phyloP scores from a whole-genome alignment of 2,797 vertebrate species.

The Sciurus vulgaris region DNA sequence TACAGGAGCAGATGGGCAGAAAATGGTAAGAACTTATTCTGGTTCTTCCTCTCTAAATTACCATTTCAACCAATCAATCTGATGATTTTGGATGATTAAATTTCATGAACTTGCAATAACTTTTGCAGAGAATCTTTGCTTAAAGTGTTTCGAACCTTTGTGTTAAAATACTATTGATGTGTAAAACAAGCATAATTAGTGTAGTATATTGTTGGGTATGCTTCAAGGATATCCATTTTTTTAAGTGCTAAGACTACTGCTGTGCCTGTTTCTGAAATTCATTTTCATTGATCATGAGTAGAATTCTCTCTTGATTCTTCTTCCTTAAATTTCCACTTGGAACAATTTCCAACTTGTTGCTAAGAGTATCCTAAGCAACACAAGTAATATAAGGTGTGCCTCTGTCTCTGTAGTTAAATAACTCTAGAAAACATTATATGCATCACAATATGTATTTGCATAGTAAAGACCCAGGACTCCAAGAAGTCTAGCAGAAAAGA shows the following conservation, averaged over 20 bases:
- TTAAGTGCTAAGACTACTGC: not conserved
- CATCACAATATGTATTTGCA: constrained; percentile 40
- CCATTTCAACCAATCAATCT: constrained; percentile 35
- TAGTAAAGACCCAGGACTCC: constrained; percentile 52
- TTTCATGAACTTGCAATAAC: constrained; percentile 54
- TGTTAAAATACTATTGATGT: constrained; percentile 30
- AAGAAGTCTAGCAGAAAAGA: constrained; percentile 36
- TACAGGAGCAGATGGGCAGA: not conserved
- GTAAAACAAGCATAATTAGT: constrained; percentile 8
- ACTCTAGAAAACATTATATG: constrained; percentile 60
- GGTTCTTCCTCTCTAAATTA: constrained; percentile 10
- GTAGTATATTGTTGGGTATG: not conserved
- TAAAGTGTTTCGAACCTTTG: not conserved
- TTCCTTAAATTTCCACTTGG: constrained; percentile 43
- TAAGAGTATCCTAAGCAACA: constrained; percentile 9
- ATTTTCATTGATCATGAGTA: constrained; percentile 60
- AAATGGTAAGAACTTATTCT: constrained; percentile 29
- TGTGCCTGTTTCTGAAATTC: constrained; percentile 44
- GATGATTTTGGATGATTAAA: constrained; percentile 34
- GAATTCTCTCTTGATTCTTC: constrained; percentile 44
- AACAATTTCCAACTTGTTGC: constrained; percentile 64
- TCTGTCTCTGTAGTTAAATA: constrained; percentile 58
- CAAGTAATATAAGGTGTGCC: constrained; percentile 33
- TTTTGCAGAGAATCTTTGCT: constrained; percentile 36
- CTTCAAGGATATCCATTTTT: not conserved